Percentiles rank a stretch among this genome's conserved stretches.
Evolutionary conservation across 2,113 vertebrate species (phyloP).

Genomic region (Ceyx cyanopectus): DNA sequence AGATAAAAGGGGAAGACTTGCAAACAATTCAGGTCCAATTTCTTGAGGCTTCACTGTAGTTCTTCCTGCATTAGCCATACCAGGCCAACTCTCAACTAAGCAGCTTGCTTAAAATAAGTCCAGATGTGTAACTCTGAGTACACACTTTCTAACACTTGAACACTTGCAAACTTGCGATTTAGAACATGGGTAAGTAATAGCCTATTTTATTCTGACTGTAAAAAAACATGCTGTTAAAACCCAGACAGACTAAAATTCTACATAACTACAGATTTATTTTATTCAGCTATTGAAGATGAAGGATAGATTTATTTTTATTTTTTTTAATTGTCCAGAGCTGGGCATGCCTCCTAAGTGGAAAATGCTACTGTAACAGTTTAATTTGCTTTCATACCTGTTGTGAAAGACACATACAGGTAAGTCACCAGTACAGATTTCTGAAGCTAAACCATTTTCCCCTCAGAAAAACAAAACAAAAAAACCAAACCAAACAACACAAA

Average conservation of each 20-base stretch:
- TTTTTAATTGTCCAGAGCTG: not conserved
- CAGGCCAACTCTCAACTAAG: not conserved
- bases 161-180: constrained; percentile 12
- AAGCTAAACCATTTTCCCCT: not conserved
- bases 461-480: not conserved
- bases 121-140: not conserved
- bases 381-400: not conserved
- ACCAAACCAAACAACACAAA: too few relatives aligned
- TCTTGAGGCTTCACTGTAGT: not conserved
- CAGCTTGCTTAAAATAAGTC: not conserved
- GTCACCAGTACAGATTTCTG: not conserved
- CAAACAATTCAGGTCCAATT: not conserved
- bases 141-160: not conserved
- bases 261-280: not conserved
- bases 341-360: not conserved
- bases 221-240: not conserved
- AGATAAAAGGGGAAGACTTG: not conserved
- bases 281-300: not conserved
- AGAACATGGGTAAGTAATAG: not conserved
- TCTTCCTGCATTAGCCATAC: not conserved
- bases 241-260: not conserved
- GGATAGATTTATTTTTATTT: not conserved
- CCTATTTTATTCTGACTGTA: constrained; percentile 1
- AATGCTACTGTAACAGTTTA: not conserved
- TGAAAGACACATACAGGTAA: not conserved